phyloP scores from a whole-genome alignment of 2,888 invertebrate species.

The Eupeodes latifasciatus region DNA sequence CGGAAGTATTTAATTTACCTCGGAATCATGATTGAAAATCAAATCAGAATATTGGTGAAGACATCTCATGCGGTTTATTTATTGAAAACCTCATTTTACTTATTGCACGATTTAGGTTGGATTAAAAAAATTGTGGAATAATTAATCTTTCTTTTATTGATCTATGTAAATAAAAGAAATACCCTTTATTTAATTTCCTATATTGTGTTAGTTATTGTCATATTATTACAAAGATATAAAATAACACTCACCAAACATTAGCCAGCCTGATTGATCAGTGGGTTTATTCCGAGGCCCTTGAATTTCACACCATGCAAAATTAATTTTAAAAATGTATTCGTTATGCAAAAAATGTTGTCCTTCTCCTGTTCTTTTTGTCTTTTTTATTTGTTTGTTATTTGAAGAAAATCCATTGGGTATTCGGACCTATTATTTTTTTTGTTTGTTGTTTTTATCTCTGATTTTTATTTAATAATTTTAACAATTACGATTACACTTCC shows the following conservation, averaged over 20 bases:
- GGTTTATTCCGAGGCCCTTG: constrained; percentile 78
- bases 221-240: background rate
- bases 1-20: too few relatives aligned
- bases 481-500: constrained; percentile 16
- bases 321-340: constrained; percentile 58
- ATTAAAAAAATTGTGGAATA: too few relatives aligned
- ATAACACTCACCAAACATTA: constrained; percentile 67
- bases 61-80: too few relatives aligned
- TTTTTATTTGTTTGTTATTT: constrained; percentile 32
- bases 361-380: constrained; percentile 6
- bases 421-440: constrained; percentile 4
- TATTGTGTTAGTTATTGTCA: background rate
- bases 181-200: background rate
- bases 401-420: constrained; percentile 40
- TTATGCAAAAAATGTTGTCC: constrained; percentile 61
- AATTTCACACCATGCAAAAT: constrained; percentile 78
- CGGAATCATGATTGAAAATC: too few relatives aligned
- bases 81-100: too few relatives aligned
- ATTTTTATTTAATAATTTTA: background rate
- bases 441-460: background rate
- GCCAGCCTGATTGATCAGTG: constrained; percentile 72
- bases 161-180: too few relatives aligned
- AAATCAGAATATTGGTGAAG: too few relatives aligned
- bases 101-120: too few relatives aligned
- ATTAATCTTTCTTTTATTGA: too few relatives aligned